Conservation (phyloP, 2,113 vertebrate genomes). For the Regulus satrapa region DNA sequence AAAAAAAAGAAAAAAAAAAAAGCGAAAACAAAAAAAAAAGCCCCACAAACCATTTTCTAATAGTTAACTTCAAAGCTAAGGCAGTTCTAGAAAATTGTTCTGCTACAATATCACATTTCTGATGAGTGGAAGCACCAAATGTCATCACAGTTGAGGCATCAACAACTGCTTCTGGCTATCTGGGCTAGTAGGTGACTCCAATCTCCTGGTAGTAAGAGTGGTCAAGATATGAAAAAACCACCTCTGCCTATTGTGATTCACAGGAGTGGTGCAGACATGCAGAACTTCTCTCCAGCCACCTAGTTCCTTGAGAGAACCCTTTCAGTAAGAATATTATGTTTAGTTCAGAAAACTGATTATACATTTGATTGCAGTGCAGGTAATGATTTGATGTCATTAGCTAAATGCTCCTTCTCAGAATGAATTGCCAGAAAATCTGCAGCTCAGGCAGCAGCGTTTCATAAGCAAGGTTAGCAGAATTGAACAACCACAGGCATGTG, state of each 20-base stretch:
- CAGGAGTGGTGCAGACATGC: neutral
- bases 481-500: neutral
- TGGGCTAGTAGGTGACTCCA: neutral
- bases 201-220: neutral
- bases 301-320: neutral
- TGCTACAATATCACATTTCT: neutral
- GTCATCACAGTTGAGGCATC: neutral
- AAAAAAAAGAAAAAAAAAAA: neutral
- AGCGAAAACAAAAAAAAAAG: neutral
- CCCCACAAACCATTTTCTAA: neutral
- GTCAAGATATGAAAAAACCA: neutral
- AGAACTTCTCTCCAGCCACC: neutral
- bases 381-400: neutral
- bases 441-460: neutral
- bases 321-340: neutral
- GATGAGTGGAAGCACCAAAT: neutral
- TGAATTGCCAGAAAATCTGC: neutral
- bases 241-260: neutral
- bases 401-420: neutral
- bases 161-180: neutral
- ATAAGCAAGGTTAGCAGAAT: neutral
- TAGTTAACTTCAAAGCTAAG: neutral
- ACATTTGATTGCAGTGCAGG: neutral
- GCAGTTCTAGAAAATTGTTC: neutral
- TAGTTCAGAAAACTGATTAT: neutral